Evolutionary conservation across 2,797 vertebrate genomes (phyloP), one percentile per base, ranked within the genome.

Genomic region (Danio aesculapii): DNA sequence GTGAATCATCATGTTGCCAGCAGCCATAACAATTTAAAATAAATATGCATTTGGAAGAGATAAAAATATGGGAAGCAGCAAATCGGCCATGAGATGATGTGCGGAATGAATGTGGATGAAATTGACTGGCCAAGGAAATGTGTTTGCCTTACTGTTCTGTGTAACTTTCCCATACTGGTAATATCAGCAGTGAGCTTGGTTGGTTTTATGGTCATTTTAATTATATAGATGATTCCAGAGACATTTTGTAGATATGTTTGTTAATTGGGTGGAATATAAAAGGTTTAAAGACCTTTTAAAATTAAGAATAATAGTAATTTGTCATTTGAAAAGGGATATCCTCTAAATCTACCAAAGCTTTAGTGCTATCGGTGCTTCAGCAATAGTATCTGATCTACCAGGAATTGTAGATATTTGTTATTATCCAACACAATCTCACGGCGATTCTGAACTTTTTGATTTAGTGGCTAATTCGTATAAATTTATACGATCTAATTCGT

Each of bases 11-110:
- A 89, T 90, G 85, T 91, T 90, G 94, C 94, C 93, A 90, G 91
- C 92, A 92, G 94, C 92, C 93, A 92, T 94, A 90, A 94, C 92
- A 93, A 94, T 94, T 95, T 93, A 94, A 91, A 94, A 94, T 94
- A 94, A 94, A 94, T 94, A 94, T 94, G 92, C 92, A 93, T 93
- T 90, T 89, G 91, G 92, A 93, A 89, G 88, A 93, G 93, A 94
- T 94, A 95, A 94, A 95, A 94, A 95, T 94, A 94, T 94, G 93
- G 93, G 89, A 91, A 90, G 92, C 88, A 62, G 92, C 91, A 94
- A 94, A 94, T 94, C 92, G 92, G 89, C 91, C 82, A 84, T 88
- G 90, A 92, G 91, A 91, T 77, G 68, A 70, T 81, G 77, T 87
- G 88, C 88, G 89, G 89, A 90, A 89, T 86, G 85, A 90, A 91